Base-by-base conservation (phyloP, 2,113 vertebrate species). In the Nibea albiflora region DNA sequence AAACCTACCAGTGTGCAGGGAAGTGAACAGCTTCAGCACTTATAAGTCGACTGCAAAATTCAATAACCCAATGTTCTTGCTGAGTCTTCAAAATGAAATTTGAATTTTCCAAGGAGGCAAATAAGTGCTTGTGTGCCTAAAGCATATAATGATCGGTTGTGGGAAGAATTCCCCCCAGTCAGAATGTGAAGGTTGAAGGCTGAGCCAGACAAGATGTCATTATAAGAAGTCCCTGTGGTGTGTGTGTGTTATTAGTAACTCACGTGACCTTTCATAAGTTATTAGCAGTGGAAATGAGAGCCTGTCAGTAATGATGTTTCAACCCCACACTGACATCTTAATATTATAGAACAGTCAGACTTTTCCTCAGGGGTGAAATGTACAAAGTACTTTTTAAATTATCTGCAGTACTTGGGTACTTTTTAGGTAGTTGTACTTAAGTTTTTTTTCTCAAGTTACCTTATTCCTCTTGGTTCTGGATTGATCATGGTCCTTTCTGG, bases 271-370 rank as follows among this genome's bases (percentile, higher is more conserved):
- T 75, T 53, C 49, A 68, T 19, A 19, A 17, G 20, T 82, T 39
- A 72, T 85, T 65, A 77, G 20, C 12, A 49, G 22, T 57, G 46
- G 53, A 64, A 73, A 73, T 49, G 44, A 87, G 17, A 50, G 19
- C 28, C 26, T 3, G 5, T 57, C n/a, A 60, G 47, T 49, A 54
- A 6, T 53, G 3, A 53, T 54, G 39, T 50, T 64, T 72, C 28
- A 68, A 9, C 35, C 31, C 44, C 60, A 4, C 4, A 28, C 15
- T 49, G 11, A 26, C 50, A 47, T 73, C 31, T 80, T 67, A 8
- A 0, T 20, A 14, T 53, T 70, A 35, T 35, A 35, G 7, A n/a
- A 64, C 22, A 11, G 11, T 22, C 47, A 4, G 3, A 17, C 11
- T n/a, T 11, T 22, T 35, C 15, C 24, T 49, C 11, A 46, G 39